Conservation (phyloP, 2,888 invertebrate species). For the Lepas anatifera region DNA sequence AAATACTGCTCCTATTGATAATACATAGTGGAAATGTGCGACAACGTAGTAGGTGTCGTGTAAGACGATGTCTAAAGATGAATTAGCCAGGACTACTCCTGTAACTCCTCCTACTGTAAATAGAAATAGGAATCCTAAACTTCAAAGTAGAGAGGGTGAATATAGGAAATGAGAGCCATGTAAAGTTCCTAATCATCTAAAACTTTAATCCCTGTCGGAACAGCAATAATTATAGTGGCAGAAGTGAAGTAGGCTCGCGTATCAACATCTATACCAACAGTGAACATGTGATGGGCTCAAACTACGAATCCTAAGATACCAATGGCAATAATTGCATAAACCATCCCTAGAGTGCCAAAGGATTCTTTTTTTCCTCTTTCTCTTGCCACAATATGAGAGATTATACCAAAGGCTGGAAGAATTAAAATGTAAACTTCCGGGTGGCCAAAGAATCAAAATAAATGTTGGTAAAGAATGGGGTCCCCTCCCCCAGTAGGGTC, state of each 20-base stretch:
- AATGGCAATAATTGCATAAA: slow-evolving; percentile 74
- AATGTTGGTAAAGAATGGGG: slow-evolving; percentile 65
- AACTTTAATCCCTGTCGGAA: slow-evolving; percentile 73
- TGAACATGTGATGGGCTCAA: slow-evolving; percentile 76
- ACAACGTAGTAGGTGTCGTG: slow-evolving; percentile 76
- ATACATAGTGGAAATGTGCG: slow-evolving; percentile 68
- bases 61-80: slow-evolving; percentile 59
- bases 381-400: slow-evolving; percentile 62
- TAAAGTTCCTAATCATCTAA: slow-evolving; percentile 59
- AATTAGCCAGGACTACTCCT: slow-evolving; percentile 50
- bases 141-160: slow-evolving; percentile 49
- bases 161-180: slow-evolving; percentile 49
- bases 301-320: slow-evolving; percentile 70
- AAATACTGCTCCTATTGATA: slow-evolving; percentile 68
- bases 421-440: slow-evolving; percentile 80
- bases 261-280: slow-evolving; percentile 69
- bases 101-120: slow-evolving; percentile 64
- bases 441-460: slow-evolving; percentile 81
- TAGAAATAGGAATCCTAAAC: slow-evolving; percentile 61
- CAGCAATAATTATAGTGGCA: slow-evolving; percentile 74
- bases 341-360: slow-evolving; percentile 59
- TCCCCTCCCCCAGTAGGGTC: slow-evolving; percentile 67
- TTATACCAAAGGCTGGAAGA: slow-evolving; percentile 68
- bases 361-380: slow-evolving; percentile 61
- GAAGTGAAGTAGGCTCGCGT: slow-evolving; percentile 73